Percentiles rank a stretch among this genome's conserved stretches.
phyloP scores from a whole-genome alignment of 2,888 invertebrate species.

The Nyleta sp. region DNA sequence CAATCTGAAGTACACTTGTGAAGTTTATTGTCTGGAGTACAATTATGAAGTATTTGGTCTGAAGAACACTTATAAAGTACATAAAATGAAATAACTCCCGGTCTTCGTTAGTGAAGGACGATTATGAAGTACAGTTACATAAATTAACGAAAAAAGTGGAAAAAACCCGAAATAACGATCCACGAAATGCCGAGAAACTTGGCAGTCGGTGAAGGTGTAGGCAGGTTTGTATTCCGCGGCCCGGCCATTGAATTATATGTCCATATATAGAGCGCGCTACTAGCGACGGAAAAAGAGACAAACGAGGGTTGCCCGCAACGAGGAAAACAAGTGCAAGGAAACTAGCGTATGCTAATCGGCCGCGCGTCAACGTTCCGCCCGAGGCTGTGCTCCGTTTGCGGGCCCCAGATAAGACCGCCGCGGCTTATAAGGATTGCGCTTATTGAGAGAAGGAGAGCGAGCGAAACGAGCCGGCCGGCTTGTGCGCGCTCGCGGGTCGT shows the following conservation, averaged over 20 bases:
- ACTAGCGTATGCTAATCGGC: conserved; percentile 74
- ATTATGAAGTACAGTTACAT: background rate
- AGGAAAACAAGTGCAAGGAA: conserved; percentile 66
- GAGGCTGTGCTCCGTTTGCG: conserved; percentile 68
- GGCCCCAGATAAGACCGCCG: conserved; percentile 63
- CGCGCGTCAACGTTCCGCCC: conserved; percentile 69
- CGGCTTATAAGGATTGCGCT: conserved; percentile 55
- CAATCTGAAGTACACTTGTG: no score
- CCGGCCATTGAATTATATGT: conserved; percentile 59
- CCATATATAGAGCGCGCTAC: conserved; percentile 56
- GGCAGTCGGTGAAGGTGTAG: conserved; percentile 43
- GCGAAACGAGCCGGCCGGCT: conserved; percentile 16
- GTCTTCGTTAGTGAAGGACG: no score
- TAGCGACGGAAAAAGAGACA: conserved; percentile 56
- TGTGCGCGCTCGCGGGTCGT: conserved; percentile 43
- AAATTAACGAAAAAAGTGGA: background rate
- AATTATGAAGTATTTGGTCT: no score
- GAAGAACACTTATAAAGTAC: no score
- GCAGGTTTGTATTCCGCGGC: conserved; percentile 39
- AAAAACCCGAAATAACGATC: conserved; percentile 9
- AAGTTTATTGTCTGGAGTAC: no score
- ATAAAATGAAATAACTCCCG: no score
- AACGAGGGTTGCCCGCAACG: conserved; percentile 56
- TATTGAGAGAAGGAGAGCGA: conserved; percentile 50
- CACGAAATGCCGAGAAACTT: conserved; percentile 10